phyloP scores from a whole-genome alignment of 2,797 vertebrate species.

The Oreortyx pictus region DNA sequence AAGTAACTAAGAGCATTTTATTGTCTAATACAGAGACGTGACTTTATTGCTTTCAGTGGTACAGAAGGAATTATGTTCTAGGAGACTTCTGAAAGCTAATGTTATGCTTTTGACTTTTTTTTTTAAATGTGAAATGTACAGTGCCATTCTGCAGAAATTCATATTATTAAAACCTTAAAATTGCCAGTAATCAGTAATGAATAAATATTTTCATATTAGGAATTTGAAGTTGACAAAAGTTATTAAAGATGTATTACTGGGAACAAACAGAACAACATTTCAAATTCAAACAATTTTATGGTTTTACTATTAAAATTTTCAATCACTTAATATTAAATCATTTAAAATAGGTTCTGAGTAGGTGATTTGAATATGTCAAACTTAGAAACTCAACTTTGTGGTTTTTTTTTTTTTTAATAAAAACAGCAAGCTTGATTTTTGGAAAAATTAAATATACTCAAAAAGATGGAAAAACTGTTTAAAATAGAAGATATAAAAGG shows the following conservation, averaged over 20 bases:
- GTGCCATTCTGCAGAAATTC: neutral
- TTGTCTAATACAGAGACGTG: neutral
- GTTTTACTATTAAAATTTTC: neutral
- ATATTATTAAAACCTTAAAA: constrained; percentile 2
- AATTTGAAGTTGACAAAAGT: neutral
- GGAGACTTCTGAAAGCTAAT: neutral
- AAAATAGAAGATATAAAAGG: neutral
- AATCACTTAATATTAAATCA: neutral
- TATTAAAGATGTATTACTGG: neutral
- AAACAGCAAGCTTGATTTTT: neutral
- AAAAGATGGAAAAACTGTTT: neutral
- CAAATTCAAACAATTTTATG: neutral
- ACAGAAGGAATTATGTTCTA: neutral
- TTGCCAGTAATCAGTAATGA: neutral
- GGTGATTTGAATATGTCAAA: neutral
- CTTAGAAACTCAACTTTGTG: neutral
- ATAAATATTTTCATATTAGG: neutral
- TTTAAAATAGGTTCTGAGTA: neutral
- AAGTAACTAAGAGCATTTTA: neutral
- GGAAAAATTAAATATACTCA: neutral
- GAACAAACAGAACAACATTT: neutral
- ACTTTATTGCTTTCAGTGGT: neutral
- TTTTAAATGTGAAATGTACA: neutral
- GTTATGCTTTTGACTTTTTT: neutral
- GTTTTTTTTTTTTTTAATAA: neutral